Base-by-base conservation (phyloP, 2,888 invertebrate species). In the Megalurothrips usitatus region DNA sequence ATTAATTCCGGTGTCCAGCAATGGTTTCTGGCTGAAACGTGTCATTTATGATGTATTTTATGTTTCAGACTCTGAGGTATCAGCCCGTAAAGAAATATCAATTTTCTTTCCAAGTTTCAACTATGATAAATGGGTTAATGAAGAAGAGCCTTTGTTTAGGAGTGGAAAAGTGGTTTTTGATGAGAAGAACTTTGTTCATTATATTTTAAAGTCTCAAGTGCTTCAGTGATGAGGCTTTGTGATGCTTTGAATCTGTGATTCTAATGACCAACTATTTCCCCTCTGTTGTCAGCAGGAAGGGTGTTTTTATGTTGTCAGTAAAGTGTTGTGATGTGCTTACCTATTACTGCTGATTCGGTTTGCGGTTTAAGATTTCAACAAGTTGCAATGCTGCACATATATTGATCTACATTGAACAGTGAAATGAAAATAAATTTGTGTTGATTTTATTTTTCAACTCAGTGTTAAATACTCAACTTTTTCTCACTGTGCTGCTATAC, bases 51-150 rank as follows among this genome's bases (percentile, higher is more conserved):
- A 82, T 80, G 48, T 28, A 79, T 26, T 80, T 58, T 78, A 81
- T 80, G 79, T 90, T 90, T 83, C 88, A 94, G 96, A 96, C 90
- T 94, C 94, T 0, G 86, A 88, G 78, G 89, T 91, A 85, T 94
- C 96, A 10, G 96, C 94, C 0, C 87, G 88, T 83, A 89, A 91
- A 82, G 97, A 97, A 88, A 95, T 96, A 79, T 87, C 89, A 75
- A 92, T 96, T 86, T 92, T 97, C 86, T 97, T 97, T 86, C 95
- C 96, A 0, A 92, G 95, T 28, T 96, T 97, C 86, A 88, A 92
- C 82, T 87, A 90, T 47, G 88, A 91, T 83, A 86, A 90, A 17
- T 95, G 94, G 94, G 90, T 90, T 82, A 85, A 87, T 80, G 87
- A 89, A 79, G 90, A 92, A 82, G 92, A 88, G 82, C 82, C 86